Evolutionary conservation across 2,888 invertebrate genomes (phyloP).

Genomic region (Epirrita christyi): DNA sequence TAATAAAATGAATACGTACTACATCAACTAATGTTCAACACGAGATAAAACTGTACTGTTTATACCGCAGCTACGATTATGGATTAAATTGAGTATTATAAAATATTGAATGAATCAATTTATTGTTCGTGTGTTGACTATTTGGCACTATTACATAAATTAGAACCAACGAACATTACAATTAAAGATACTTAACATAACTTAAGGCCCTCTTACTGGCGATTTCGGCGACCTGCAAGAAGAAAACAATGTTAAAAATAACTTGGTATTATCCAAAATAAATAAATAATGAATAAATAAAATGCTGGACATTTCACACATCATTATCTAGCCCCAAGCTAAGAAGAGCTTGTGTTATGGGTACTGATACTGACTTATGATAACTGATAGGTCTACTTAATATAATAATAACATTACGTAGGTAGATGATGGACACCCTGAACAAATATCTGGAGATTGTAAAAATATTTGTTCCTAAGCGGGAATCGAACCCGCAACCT

Average conservation of each 20-base stretch:
- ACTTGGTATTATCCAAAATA: neutral
- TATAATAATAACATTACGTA: too few species aligned
- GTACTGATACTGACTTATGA: too few species aligned
- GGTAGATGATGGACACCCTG: too few species aligned
- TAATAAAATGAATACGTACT: constrained; percentile 65
- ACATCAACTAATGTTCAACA: constrained; percentile 54
- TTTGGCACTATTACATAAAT: constrained; percentile 77
- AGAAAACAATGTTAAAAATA: constrained; percentile 21
- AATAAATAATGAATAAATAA: neutral
- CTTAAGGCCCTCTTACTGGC: constrained; percentile 64
- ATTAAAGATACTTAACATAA: constrained; percentile 54
- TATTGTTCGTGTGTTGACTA: constrained; percentile 50
- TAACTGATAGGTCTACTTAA: too few species aligned
- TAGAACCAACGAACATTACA: constrained; percentile 61
- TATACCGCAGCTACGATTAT: constrained; percentile 57
- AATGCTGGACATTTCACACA: too few species aligned
- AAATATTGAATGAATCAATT: constrained; percentile 48
- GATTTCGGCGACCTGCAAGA: constrained; percentile 78
- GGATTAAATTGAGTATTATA: constrained; percentile 46
- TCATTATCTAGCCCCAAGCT: too few species aligned
- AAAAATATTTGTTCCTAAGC: too few species aligned
- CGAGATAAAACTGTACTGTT: constrained; percentile 56
- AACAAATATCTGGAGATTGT: too few species aligned
- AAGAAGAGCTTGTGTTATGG: too few species aligned
- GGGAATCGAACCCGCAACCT: too few species aligned